Evolutionary conservation across 2,888 invertebrate species (phyloP).

Genomic region (Chrysolina oricalcia): DNA sequence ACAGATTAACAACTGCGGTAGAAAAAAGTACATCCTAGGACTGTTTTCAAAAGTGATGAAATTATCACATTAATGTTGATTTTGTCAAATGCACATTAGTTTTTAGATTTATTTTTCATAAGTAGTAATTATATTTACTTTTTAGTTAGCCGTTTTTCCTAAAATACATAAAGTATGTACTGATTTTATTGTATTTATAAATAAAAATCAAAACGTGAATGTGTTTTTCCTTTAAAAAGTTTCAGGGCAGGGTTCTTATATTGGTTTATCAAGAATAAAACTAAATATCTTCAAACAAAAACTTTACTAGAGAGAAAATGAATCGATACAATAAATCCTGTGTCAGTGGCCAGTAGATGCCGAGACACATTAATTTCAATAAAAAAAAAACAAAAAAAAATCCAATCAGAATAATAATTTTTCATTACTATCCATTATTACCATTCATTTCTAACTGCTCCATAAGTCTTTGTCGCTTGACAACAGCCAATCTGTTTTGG

Average conservation of each 20-base stretch:
- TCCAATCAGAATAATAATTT: no score
- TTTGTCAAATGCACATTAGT: neutral
- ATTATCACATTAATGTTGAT: neutral
- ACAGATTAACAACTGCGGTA: neutral
- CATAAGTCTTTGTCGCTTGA: slow-evolving; percentile 22
- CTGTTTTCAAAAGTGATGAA: no score
- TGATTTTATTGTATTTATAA: neutral
- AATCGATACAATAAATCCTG: slow-evolving; percentile 16
- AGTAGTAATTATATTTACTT: no score
- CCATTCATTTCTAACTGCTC: slow-evolving; percentile 9
- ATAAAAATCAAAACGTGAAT: neutral
- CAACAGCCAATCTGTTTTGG: slow-evolving; percentile 25
- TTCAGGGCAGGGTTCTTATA: neutral
- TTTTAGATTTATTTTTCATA: neutral
- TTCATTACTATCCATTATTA: neutral
- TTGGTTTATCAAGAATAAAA: neutral
- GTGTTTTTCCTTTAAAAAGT: neutral
- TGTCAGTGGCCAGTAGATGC: no score
- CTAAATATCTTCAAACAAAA: neutral
- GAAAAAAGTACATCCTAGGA: neutral
- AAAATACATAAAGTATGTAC: neutral
- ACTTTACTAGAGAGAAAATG: neutral
- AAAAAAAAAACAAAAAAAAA: no score
- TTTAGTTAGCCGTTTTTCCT: no score
- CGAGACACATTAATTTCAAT: no score